Conservation (phyloP, 2,113 vertebrate species). For the Sciurus niger region DNA sequence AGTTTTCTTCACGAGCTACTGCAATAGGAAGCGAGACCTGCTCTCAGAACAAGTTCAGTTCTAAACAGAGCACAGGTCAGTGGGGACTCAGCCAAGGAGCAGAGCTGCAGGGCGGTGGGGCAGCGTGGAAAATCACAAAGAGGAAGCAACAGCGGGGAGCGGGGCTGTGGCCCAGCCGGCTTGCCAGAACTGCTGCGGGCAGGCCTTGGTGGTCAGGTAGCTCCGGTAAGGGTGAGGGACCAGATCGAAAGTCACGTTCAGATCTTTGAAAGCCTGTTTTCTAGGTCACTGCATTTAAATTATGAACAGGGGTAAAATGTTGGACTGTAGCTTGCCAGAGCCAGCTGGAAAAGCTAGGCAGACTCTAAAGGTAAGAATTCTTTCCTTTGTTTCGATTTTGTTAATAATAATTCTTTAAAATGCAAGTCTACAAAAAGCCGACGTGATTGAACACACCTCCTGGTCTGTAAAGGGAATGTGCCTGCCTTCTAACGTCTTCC, state of each 20-base stretch:
- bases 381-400: not conserved
- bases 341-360: not conserved
- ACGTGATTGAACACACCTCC: not conserved
- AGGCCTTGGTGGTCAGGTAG: not conserved
- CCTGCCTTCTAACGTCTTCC: not conserved
- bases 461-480: not conserved
- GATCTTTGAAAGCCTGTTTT: not conserved
- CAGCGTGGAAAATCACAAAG: not conserved
- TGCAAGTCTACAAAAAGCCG: not conserved
- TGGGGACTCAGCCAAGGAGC: too few species aligned
- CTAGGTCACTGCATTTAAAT: not conserved
- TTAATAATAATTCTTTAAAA: not conserved
- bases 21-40: not conserved
- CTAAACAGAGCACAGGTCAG: not conserved
- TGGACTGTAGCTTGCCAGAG: not conserved
- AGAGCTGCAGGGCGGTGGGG: too few species aligned
- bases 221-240: not conserved
- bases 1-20: not conserved
- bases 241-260: not conserved
- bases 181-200: not conserved
- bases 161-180: not conserved
- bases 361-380: not conserved
- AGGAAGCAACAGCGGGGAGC: not conserved
- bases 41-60: not conserved
- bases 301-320: not conserved